Evolutionary conservation across 2,888 invertebrate genomes (phyloP).

Genomic region (Acrocyrtus sp.): DNA sequence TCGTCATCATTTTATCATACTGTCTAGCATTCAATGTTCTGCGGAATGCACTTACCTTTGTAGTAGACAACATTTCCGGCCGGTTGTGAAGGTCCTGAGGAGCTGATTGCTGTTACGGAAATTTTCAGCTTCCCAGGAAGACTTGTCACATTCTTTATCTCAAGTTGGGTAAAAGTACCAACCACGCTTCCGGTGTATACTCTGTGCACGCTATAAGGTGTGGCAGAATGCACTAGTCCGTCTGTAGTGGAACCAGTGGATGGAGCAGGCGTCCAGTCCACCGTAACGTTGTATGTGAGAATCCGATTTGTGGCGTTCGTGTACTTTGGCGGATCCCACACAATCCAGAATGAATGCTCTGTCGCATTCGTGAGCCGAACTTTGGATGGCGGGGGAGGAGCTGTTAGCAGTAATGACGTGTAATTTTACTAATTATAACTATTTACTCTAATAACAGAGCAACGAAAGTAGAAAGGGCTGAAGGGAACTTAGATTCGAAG

Average conservation of each 20-base stretch:
- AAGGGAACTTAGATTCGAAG: neutral
- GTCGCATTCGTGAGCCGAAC: conserved; percentile 36
- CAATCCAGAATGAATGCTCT: conserved; percentile 28
- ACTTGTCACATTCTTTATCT: conserved; percentile 32
- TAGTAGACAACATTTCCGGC: conserved; percentile 12
- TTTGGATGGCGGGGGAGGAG: conserved; percentile 49
- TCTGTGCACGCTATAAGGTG: neutral
- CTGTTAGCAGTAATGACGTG: conserved; percentile 41
- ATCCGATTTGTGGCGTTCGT: conserved; percentile 30
- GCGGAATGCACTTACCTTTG: conserved; percentile 17
- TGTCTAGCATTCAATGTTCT: neutral
- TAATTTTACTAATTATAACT: neutral
- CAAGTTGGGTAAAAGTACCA: conserved; percentile 39
- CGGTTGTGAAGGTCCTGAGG: conserved; percentile 34
- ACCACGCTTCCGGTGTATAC: conserved; percentile 24
- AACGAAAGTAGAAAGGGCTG: too few species aligned
- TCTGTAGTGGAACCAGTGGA: conserved; percentile 1
- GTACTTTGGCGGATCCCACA: conserved; percentile 50
- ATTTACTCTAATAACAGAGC: neutral
- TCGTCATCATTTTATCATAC: neutral
- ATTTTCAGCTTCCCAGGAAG: conserved; percentile 35
- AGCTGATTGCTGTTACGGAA: conserved; percentile 42
- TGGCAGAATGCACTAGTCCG: neutral
- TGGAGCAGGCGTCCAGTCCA: conserved; percentile 26
- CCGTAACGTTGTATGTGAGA: conserved; percentile 38